Evolutionary conservation across 2,113 vertebrate species (phyloP).

Genomic region (Thamnophis sirtalis): DNA sequence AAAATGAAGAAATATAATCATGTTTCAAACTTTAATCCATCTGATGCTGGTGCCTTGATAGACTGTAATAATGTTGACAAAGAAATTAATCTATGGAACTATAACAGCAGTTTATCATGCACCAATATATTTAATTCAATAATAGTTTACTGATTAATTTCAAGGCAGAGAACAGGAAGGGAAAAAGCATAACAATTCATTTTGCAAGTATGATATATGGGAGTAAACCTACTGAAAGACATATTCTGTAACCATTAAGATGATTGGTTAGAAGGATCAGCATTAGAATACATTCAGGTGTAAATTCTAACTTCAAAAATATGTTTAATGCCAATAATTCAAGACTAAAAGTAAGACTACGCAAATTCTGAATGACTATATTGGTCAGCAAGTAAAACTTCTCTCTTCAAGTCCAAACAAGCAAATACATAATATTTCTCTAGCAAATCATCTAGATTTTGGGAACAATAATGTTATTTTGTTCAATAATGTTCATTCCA

Average conservation of each 20-base stretch:
- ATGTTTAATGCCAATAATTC: not conserved
- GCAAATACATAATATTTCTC: not conserved
- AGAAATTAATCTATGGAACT: slow-evolving; percentile 32
- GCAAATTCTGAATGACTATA: not conserved
- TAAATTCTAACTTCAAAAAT: not conserved
- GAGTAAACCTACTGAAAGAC: not conserved
- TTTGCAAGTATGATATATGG: not conserved
- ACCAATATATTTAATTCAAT: slow-evolving; percentile 1
- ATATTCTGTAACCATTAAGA: slow-evolving; percentile 1
- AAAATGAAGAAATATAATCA: not conserved
- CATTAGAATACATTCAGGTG: not conserved
- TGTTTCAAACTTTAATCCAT: slow-evolving; percentile 20
- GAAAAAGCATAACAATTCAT: not conserved
- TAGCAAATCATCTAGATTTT: not conserved
- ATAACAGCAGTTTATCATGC: slow-evolving; percentile 15
- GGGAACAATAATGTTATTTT: not conserved
- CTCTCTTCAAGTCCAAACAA: not conserved
- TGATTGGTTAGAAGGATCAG: not conserved
- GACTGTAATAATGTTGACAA: slow-evolving; percentile 19
- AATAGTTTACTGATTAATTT: slow-evolving; percentile 33
- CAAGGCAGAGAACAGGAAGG: not conserved
- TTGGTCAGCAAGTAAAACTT: not conserved
- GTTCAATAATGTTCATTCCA: not conserved
- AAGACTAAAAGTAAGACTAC: not conserved
- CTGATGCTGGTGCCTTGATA: slow-evolving; percentile 12